A percentile compares a stretch with the other conserved stretches of the same genome.
phyloP scores from a whole-genome alignment of 2,888 invertebrate genomes.

The Heliconius charithonia region DNA sequence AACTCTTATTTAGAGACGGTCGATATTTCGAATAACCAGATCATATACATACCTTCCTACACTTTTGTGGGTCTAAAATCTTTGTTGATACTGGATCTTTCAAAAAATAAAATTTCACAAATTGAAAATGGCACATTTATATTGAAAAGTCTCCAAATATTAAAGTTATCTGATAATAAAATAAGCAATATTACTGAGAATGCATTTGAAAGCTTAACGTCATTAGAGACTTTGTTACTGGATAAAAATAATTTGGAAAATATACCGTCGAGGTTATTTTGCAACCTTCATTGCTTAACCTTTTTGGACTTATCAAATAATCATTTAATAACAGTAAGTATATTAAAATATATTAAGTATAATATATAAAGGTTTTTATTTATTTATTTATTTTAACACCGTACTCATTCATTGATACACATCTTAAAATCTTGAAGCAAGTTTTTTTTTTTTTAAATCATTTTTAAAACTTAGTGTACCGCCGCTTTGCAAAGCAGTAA shows the following conservation, averaged over 20 bases:
- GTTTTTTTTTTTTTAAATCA: too few species aligned
- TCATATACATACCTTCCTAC: constrained; percentile 83
- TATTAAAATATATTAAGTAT: neutral
- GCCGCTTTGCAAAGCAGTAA: neutral
- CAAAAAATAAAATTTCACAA: constrained; percentile 85
- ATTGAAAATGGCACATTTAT: constrained; percentile 85
- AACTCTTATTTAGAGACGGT: constrained; percentile 84
- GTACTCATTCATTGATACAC: too few species aligned
- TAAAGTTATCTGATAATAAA: constrained; percentile 88
- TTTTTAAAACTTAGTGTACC: neutral
- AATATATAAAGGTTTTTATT: too few species aligned
- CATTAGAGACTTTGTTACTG: constrained; percentile 81
- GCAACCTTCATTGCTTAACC: constrained; percentile 76
- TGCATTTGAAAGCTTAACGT: constrained; percentile 79
- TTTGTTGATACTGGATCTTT: constrained; percentile 88
- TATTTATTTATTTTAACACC: too few species aligned
- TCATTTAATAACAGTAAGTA: constrained; percentile 76
- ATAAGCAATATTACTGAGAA: constrained; percentile 84
- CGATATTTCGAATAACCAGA: constrained; percentile 86
- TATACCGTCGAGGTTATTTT: constrained; percentile 77
- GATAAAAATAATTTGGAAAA: constrained; percentile 81
- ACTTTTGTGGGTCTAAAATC: constrained; percentile 83
- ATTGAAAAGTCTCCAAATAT: constrained; percentile 82
- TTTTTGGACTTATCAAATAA: constrained; percentile 83
- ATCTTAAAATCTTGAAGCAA: too few species aligned